Evolutionary conservation across 2,797 vertebrate species (phyloP), one percentile per base, ranked within the genome.

Genomic region (Pteropus rufus): DNA sequence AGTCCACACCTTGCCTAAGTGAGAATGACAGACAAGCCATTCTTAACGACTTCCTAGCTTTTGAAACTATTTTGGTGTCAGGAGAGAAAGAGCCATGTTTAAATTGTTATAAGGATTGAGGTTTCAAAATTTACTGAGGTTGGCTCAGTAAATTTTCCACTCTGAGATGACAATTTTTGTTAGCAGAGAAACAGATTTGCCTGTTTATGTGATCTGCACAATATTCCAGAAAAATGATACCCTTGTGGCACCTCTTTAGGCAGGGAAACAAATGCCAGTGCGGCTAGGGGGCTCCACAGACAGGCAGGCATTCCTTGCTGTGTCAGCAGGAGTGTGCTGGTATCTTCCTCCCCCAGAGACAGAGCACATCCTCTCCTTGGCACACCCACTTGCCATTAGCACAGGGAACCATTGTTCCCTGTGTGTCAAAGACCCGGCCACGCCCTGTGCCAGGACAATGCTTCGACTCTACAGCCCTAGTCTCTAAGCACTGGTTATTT

Each of bases 21-120:
- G 80, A 91, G 92, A 96, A 85, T 75, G 96, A 97, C 97, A 96
- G 98, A 97, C 1, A 10, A 95, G 95, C 91, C 90, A 83, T 92
- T 95, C 94, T 97, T 97, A 97, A 98, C 72, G 91, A 98, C 97
- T 98, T 98, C 96, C 95, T 96, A 98, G 95, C 8, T 29, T 96
- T 93, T 94, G 89, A 94, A 95, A 97, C 69, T 92, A 98, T 97
- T 97, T 87, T 76, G 26, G 94, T 90, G 70, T 60, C 2, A 1
- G 0, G 0, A 56, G 73, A 93, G 58, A 92, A 87, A 93, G 62
- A 92, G 75, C 65, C 72, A 69, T 56, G 44, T 60, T 93, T 49
- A 70, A 52, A 39, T 10, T 11, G 31, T 83, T 67, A 3, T 2
- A 31, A 95, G 92, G n/a, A 85, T 1, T 46, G 60, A 96, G 86